Evolutionary conservation across 2,888 invertebrate genomes (phyloP), one percentile per base, ranked within the genome.

Genomic region (Cepaea hortensis): DNA sequence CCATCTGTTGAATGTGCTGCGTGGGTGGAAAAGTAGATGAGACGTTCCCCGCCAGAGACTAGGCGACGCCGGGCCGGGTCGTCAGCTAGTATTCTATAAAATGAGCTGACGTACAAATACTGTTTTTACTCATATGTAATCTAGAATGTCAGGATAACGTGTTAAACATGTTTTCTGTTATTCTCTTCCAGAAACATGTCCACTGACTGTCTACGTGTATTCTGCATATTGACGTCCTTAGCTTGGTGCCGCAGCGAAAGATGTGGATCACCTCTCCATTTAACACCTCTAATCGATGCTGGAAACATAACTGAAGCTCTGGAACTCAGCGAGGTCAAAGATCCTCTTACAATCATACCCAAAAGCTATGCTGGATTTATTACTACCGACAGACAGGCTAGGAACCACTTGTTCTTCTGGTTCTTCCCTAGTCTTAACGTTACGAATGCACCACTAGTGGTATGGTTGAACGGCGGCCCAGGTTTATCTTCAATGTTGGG

Each of bases 321-420:
- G 15, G 61, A 55, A 46, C 62, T 84, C 11, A 84, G 84, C 46
- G 62, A 75, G 55, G 84, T 84, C 62, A 73, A 23, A 61, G 73
- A 73, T 61, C 55, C 23, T 18, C 23, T 13, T 11, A 0, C 9
- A 9, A 11, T 73, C 61, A 61, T 73, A 20, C 23, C 23, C 23
- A 73, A 61, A 23, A 97, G 97, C 92, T 97, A 96, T 92, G 95
- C 97, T 20, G 94, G 97, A 15, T 98, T 96, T 93, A 95, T 98
- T 84, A 98, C 98, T 0, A 98, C 98, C 0, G 96, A 98, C 93
- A 96, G 96, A 91, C 94, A 95, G 0, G 96, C 95, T 92, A 96
- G 97, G 90, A 97, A 97, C 0, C 97, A 98, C 93, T 95, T 97
- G 95, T 98, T 98, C 95, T 97, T 98, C 94, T 98, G 98, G 98